These are phyloP conservation scores for Drosophila falleni DNA, from an alignment of 2,888 invertebrate species.

Conservation along the genomic window DNA sequence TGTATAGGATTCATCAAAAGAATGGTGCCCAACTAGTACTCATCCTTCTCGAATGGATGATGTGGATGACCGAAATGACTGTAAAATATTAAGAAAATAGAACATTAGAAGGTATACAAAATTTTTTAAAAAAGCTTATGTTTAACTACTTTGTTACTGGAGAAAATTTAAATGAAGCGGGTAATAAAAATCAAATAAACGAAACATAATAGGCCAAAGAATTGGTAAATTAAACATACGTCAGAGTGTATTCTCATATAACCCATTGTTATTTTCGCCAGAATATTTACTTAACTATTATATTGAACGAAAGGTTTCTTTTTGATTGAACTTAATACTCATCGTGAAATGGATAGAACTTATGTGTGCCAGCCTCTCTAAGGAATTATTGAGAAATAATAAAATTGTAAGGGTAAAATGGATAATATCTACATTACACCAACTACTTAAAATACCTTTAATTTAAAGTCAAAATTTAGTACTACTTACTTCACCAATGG, in stretches of 20 bases:
- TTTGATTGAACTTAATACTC: slow-evolving; percentile 74
- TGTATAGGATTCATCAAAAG: slow-evolving; percentile 4
- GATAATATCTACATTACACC: neutral
- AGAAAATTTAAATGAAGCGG: no score
- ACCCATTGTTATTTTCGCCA: slow-evolving; percentile 22
- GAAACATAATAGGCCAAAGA: slow-evolving; percentile 30
- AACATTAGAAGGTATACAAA: neutral
- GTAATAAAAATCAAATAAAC: slow-evolving; percentile 21
- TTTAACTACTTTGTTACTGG: no score
- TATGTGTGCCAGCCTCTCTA: slow-evolving; percentile 84
- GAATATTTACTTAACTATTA: slow-evolving; percentile 43
- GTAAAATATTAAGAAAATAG: slow-evolving; percentile 61
- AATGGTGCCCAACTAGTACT: slow-evolving; percentile 85
- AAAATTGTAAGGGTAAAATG: neutral
- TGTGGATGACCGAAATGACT: slow-evolving; percentile 87
- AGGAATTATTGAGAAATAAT: slow-evolving; percentile 36
- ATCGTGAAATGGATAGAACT: slow-evolving; percentile 86
- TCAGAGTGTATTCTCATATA: slow-evolving; percentile 21
- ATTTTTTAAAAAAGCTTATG: no score
- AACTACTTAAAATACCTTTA: neutral
- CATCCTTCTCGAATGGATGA: slow-evolving; percentile 88
- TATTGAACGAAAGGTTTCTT: slow-evolving; percentile 10
- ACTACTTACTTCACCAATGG: slow-evolving; percentile 68
- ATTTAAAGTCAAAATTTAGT: neutral
- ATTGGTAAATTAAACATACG: slow-evolving; percentile 37